These are phyloP conservation scores for Copidosoma floridanum DNA, from an alignment of 1,140 invertebrate species.

Conservation along the genomic window DNA sequence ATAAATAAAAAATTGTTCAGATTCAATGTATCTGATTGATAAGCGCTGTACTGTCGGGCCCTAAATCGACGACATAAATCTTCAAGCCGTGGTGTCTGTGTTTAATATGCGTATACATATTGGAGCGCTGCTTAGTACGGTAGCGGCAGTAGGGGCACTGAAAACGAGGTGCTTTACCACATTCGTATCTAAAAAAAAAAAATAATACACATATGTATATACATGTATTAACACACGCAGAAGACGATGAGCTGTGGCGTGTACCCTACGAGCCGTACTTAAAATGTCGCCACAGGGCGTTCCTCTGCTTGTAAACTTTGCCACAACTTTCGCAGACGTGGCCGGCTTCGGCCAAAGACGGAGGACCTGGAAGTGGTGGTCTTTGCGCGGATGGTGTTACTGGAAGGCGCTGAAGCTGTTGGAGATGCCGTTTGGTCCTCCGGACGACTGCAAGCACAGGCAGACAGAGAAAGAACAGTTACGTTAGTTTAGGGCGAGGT, in stretches of 20 bases:
- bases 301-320: constrained; percentile 55
- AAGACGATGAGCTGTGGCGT: too few species aligned
- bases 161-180: constrained; percentile 58
- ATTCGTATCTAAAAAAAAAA: too few species aligned
- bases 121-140: constrained; percentile 57
- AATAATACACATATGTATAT: too few species aligned
- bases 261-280: too few species aligned
- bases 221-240: too few species aligned
- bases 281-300: constrained; percentile 50
- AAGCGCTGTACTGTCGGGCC: background rate
- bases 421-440: constrained; percentile 13
- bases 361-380: too few species aligned
- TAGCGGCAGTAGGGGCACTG: constrained; percentile 61
- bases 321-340: constrained; percentile 40
- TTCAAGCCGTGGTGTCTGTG: constrained; percentile 33
- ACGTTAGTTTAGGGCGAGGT: constrained; percentile 5
- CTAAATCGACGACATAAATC: constrained; percentile 34
- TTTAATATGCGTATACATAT: constrained; percentile 55
- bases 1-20: too few species aligned
- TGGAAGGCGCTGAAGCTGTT: constrained; percentile 1
- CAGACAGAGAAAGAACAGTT: constrained; percentile 27
- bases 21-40: too few species aligned
- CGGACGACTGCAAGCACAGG: constrained; percentile 31
- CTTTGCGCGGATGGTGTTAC: constrained; percentile 3
- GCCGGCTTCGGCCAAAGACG: constrained; percentile 19